Percentiles rank a stretch among this genome's conserved stretches.
Evolutionary conservation across 2,888 invertebrate species (phyloP).

Genomic region (Diarsia rubi): DNA sequence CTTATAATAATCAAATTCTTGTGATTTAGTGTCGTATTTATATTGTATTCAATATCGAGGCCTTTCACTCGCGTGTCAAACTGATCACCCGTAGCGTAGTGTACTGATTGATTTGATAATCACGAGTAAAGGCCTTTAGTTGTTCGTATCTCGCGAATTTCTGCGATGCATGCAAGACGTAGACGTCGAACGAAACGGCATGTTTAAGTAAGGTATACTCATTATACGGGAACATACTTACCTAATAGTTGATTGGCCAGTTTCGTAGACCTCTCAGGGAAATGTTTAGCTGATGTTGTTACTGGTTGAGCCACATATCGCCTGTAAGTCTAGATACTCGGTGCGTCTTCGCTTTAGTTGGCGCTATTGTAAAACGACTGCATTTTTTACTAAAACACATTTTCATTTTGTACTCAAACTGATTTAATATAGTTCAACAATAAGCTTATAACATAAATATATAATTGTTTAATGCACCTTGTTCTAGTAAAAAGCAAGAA

Average conservation of each 20-base stretch:
- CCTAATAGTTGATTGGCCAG: slow-evolving; percentile 36
- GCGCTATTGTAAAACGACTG: slow-evolving; percentile 75
- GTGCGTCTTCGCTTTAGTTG: slow-evolving; percentile 65
- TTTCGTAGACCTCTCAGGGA: slow-evolving; percentile 37
- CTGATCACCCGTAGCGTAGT: slow-evolving; percentile 49
- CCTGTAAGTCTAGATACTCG: slow-evolving; percentile 63
- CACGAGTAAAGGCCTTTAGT: slow-evolving; percentile 40
- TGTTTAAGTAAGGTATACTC: slow-evolving; percentile 38
- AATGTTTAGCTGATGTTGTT: slow-evolving; percentile 53
- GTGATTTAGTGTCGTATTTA: slow-evolving; percentile 81
- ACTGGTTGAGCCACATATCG: slow-evolving; percentile 71
- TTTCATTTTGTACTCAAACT: slow-evolving; percentile 65
- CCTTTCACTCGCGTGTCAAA: slow-evolving; percentile 54
- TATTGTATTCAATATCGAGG: slow-evolving; percentile 61
- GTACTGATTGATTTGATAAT: slow-evolving; percentile 47
- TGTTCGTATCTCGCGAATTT: slow-evolving; percentile 43
- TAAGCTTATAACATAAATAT: slow-evolving; percentile 64
- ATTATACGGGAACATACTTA: slow-evolving; percentile 36
- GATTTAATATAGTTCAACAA: slow-evolving; percentile 67
- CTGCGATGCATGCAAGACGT: slow-evolving; percentile 49
- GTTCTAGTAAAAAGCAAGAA: slow-evolving; percentile 75
- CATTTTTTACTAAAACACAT: slow-evolving; percentile 72
- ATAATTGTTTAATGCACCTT: slow-evolving; percentile 80
- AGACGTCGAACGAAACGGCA: slow-evolving; percentile 49
- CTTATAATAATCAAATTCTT: slow-evolving; percentile 77